Base-by-base conservation (phyloP, 2,113 vertebrate genomes). In the Clarias gariepinus region DNA sequence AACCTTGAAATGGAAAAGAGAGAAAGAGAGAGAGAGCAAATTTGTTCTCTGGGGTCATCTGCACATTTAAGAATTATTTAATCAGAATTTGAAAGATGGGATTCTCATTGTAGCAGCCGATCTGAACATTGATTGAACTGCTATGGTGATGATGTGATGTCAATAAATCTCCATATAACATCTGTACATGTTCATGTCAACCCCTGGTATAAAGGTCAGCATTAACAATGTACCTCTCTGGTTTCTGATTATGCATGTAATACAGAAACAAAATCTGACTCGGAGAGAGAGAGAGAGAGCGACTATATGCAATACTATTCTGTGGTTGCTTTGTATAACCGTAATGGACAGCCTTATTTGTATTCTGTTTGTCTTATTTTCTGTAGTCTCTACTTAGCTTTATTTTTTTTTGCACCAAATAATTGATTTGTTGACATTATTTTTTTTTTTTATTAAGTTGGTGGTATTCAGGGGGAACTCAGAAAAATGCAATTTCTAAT, bases 61-160 rank as follows among this genome's bases (percentile, higher is more conserved):
- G 88, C 78, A 81, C 81, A 91, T 88, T 90, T 90, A 87, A 88
- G 57, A 85, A 85, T 91, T 90, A 91, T 92, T 91, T 90, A 90
- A 90, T 92, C 80, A 88, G 88, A 88, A 85, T 66, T 82, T 61
- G 87, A 76, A 55, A 90, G 88, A 89, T 78, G 81, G 78, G 82
- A 80, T 63, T 90, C 55, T 87, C 82, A 25, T 83, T 47, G 68
- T 52, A 30, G 83, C 85, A 81, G 86, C 15, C 78, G 84, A 87
- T 83, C 82, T 86, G 84, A 88, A 88, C 85, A 90, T 84, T 81
- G 66, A 90, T 88, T 90, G 84, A 88, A 69, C 87, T 68, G 64
- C 87, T 61, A 58, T 69, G 83, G 57, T 87, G 57, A 78, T 80
- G 74, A 88, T 89, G 53, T 86, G 64, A 86, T 83, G 81, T 89